These are phyloP conservation scores for Drosophila nigrodunni DNA, from an alignment of 1,140 invertebrate genomes.

Conservation along the genomic window DNA sequence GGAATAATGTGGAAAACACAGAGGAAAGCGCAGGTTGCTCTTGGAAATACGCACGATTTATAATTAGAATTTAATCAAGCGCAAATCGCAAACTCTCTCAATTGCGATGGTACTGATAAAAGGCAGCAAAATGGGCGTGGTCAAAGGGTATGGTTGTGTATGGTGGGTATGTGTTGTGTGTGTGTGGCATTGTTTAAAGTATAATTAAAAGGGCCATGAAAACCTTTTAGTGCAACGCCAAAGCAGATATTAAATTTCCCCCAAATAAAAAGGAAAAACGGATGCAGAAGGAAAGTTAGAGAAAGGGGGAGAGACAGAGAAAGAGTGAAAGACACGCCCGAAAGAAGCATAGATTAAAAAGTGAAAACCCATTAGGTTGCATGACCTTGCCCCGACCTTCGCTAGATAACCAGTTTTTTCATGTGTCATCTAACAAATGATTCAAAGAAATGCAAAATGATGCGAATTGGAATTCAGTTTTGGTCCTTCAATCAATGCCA, in stretches of 20 bases:
- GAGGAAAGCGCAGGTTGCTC: background rate
- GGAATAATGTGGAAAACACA: too few species aligned
- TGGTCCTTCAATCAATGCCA: slow-evolving; percentile 57
- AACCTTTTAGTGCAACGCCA: slow-evolving; percentile 69
- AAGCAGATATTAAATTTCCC: slow-evolving; percentile 72
- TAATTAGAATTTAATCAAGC: slow-evolving; percentile 84
- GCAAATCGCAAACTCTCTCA: slow-evolving; percentile 77
- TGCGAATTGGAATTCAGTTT: slow-evolving; percentile 20
- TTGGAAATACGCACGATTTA: slow-evolving; percentile 79
- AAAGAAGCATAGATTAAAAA: slow-evolving; percentile 54
- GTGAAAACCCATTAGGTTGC: slow-evolving; percentile 57
- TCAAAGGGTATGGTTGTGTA: background rate
- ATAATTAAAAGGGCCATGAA: slow-evolving; percentile 77
- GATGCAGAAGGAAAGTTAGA: background rate
- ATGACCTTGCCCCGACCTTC: slow-evolving; percentile 73
- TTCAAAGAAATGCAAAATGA: slow-evolving; percentile 19
- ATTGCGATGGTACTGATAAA: slow-evolving; percentile 25
- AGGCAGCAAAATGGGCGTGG: slow-evolving; percentile 38
- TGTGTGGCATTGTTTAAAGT: slow-evolving; percentile 74
- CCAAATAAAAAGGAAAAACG: slow-evolving; percentile 26
- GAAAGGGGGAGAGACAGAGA: too few species aligned
- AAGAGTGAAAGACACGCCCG: slow-evolving; percentile 29
- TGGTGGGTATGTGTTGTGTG: slow-evolving; percentile 19
- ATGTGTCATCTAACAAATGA: slow-evolving; percentile 80
- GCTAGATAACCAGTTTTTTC: slow-evolving; percentile 40